phyloP scores from a whole-genome alignment of 2,113 vertebrate species.

The Grallaria varia region DNA sequence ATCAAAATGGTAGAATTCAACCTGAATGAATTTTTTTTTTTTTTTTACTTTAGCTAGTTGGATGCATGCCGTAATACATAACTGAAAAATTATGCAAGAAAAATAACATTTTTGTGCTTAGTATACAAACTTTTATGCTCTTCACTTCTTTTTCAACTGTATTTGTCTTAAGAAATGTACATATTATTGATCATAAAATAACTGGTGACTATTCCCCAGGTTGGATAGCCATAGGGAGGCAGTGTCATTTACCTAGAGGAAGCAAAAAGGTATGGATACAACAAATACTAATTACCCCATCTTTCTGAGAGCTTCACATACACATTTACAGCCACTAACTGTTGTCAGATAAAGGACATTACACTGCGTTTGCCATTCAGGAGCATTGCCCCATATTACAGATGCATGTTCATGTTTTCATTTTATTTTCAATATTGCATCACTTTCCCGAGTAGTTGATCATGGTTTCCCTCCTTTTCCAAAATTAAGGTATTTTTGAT shows the following conservation, averaged over 20 bases:
- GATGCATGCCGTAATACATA: not conserved
- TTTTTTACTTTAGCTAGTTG: not conserved
- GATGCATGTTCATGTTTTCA: not conserved
- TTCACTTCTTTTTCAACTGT: not conserved
- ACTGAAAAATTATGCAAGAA: not conserved
- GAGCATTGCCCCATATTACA: accelerated
- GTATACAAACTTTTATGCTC: too few species aligned
- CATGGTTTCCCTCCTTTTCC: not conserved
- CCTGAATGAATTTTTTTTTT: not conserved
- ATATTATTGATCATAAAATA: not conserved
- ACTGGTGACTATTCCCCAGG: not conserved
- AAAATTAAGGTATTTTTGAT: not conserved
- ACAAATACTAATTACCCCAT: not conserved
- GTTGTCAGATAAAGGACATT: not conserved
- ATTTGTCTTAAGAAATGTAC: not conserved
- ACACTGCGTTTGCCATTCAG: not conserved
- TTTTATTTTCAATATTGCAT: not conserved
- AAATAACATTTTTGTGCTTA: not conserved
- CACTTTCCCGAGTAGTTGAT: not conserved
- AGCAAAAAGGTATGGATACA: not conserved
- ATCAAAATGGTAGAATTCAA: not conserved
- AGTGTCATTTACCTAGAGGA: not conserved
- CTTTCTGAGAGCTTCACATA: not conserved
- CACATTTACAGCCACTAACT: not conserved
- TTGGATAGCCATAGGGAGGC: not conserved